Evolutionary conservation across 2,888 invertebrate genomes (phyloP).

Genomic region (Rambutsinella grinnellia): DNA sequence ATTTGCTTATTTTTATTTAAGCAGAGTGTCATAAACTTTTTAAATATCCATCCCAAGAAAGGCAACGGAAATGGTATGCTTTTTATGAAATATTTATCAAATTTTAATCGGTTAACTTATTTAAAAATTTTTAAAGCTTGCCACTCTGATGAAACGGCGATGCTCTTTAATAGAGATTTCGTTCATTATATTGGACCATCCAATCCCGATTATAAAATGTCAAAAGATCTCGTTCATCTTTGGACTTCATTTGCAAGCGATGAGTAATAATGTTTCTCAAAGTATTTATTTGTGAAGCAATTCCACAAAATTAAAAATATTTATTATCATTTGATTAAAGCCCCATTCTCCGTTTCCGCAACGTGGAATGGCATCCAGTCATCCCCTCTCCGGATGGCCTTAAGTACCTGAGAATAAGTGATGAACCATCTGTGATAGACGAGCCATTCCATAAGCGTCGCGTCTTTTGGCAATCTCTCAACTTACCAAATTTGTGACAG

Average conservation of each 20-base stretch:
- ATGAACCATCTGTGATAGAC: constrained; percentile 45
- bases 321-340: constrained; percentile 22
- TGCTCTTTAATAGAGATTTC: constrained; percentile 36
- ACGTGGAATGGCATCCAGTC: constrained; percentile 42
- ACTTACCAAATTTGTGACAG: constrained; percentile 32
- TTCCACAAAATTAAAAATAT: neutral
- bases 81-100: neutral
- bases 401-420: constrained; percentile 46
- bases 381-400: constrained; percentile 10
- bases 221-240: constrained; percentile 42
- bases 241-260: constrained; percentile 52
- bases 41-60: constrained; percentile 13
- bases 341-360: constrained; percentile 35
- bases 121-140: constrained; percentile 15
- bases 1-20: constrained; percentile 6
- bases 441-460: constrained; percentile 51
- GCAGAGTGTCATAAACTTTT: constrained; percentile 10
- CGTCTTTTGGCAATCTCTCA: constrained; percentile 55
- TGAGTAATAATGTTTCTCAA: no score
- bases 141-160: constrained; percentile 37
- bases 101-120: neutral
- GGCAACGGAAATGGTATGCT: constrained; percentile 10
- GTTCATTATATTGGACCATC: constrained; percentile 9
- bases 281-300: neutral
- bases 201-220: constrained; percentile 51